Conservation (phyloP, 1,140 invertebrate genomes). For the Drosophila ogumai region DNA sequence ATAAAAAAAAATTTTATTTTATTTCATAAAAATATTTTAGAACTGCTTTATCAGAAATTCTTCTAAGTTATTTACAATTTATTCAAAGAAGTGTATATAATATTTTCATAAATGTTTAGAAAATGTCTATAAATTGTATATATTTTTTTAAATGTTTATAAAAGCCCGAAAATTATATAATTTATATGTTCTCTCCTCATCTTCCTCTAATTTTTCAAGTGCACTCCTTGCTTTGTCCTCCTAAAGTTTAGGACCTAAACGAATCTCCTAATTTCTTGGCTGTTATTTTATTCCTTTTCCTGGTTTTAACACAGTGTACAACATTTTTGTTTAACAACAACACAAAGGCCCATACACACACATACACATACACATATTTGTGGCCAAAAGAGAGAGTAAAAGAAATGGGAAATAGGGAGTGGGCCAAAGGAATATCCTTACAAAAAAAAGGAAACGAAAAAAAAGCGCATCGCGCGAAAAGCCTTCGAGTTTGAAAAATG, state of each 20-base stretch:
- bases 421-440: background rate
- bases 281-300: constrained; percentile 28
- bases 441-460: constrained; percentile 9
- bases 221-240: background rate
- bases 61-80: too few species aligned
- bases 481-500: constrained; percentile 46
- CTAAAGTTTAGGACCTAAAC: too few species aligned
- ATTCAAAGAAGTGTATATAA: too few species aligned
- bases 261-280: constrained; percentile 32
- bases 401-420: background rate
- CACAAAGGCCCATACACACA: constrained; percentile 28
- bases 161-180: background rate
- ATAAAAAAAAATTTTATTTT: background rate
- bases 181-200: background rate
- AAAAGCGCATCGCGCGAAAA: constrained; percentile 31
- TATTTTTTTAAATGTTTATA: too few species aligned
- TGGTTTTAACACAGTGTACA: constrained; percentile 27
- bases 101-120: too few species aligned
- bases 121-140: too few species aligned
- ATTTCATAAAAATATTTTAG: too few species aligned
- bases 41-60: too few species aligned
- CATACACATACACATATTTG: constrained; percentile 27
- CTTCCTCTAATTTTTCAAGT: background rate
- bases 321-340: constrained; percentile 43
- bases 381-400: constrained; percentile 1